Evolutionary conservation across 2,888 invertebrate species (phyloP).

Genomic region (Alcis repandata): DNA sequence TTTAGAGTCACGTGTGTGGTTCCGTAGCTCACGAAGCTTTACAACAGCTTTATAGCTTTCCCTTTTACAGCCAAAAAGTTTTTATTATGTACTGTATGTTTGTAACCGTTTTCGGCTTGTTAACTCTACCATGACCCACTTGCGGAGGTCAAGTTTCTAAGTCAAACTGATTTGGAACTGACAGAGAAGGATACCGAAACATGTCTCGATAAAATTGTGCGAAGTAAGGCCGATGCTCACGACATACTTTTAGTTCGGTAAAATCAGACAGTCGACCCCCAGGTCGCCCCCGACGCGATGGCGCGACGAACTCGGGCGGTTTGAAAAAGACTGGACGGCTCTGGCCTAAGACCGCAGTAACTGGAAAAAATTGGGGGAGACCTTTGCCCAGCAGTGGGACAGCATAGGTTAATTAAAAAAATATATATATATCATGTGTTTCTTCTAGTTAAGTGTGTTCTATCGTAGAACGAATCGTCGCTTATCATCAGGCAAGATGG

Average conservation of each 20-base stretch:
- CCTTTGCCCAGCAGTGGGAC: too few species aligned
- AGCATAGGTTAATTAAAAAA: too few species aligned
- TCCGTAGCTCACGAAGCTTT: background rate
- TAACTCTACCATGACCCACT: constrained; percentile 2
- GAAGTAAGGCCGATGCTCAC: background rate
- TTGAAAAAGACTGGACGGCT: too few species aligned
- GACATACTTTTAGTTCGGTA: background rate
- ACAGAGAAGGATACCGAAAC: background rate
- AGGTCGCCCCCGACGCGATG: too few species aligned
- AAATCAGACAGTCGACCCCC: too few species aligned
- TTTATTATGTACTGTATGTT: constrained; percentile 1
- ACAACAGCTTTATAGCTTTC: constrained; percentile 2
- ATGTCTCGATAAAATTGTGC: background rate
- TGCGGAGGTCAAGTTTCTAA: background rate
- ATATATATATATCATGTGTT: too few species aligned
- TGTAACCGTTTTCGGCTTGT: constrained; percentile 1
- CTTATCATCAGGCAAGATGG: too few species aligned
- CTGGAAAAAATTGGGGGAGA: too few species aligned
- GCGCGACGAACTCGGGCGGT: too few species aligned
- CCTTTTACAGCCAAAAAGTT: constrained; percentile 7
- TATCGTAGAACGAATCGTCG: too few species aligned
- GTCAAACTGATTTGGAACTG: background rate
- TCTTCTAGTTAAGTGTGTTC: too few species aligned
- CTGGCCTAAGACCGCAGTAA: too few species aligned
- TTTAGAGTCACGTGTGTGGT: background rate